Base-by-base conservation (phyloP, 2,113 vertebrate genomes). In the Dicentrarchus labrax region DNA sequence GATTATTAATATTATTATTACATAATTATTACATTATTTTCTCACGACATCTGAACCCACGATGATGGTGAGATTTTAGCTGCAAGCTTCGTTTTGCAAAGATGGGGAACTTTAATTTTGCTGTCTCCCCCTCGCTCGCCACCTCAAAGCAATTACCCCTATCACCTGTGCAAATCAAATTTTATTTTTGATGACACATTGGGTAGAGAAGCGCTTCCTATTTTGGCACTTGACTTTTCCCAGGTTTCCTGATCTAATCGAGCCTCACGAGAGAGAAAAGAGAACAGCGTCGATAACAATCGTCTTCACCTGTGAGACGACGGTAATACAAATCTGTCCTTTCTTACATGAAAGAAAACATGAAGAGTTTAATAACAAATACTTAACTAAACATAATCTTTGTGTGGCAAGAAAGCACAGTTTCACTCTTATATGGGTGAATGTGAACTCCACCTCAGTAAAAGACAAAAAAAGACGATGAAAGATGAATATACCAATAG, bases 91-190 rank as follows among this genome's bases (percentile, higher is more conserved):
- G 16, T 45, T 72, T 69, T 45, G 45, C 41, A 13, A 51, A 76
- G 62, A 65, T 7, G 48, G 2, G 69, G 78, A 88, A 88, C 85
- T 82, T 88, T 83, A 60, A 70, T 79, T 83, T 80, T 68, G 43
- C 80, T 17, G 48, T 50, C 68, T 70, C 50, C 57, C 24, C 53
- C 54, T 50, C 51, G 6, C 74, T 72, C 62, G 11, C 67, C 78
- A 45, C 38, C 60, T 64, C 11, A 94, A 94, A 92, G 82, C 88
- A 93, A 93, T 95, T 91, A 93, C 74, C 89, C 60, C 62, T 88
- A 86, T 92, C 92, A 80, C 38, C 84, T 51, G 77, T 48, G 74
- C 59, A 73, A 88, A 93, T 93, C 91, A 64, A 78, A 90, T 86
- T 56, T 80, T 48, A 85, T 76, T 88, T 88, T 61, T 90, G 85